Base-by-base conservation (phyloP, 2,113 vertebrate genomes). In the Ophthalmolycus amberensis region DNA sequence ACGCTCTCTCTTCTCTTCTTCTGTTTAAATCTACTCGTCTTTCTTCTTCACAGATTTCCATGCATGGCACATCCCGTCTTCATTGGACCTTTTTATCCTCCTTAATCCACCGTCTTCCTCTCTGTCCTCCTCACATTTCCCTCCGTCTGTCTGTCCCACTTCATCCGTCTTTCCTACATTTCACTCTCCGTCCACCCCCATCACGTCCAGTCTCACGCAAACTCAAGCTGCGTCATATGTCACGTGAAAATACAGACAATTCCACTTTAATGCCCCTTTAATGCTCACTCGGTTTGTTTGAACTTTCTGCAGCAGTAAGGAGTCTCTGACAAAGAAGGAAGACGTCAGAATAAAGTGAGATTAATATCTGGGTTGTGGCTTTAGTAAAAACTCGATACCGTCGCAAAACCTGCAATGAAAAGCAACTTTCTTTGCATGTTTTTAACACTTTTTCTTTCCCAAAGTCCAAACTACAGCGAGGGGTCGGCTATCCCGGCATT, bases 31-130 rank as follows among this genome's bases (percentile, higher is more conserved):
- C 76, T 50, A 68, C 29, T 50, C 4, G 6, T 56, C 59, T 2
- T 9, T 42, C 50, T 27, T 59, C 72, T 56, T 15, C 18, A 27
- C 40, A 66, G 67, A 67, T 69, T 79, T 71, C 9, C 34, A 48
- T 25, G 40, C 54, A 34, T 32, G 34, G 63, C 63, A 44, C 63
- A 46, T 75, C 73, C 48, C 70, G 32, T 48, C 42, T 56, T 70
- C 73, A 37, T 75, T 78, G 38, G 70, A 70, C 50, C 40, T 75
- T 73, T 77, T 54, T 9, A 65, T 80, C 72, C 80, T 66, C 44
- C 22, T 66, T 71, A 69, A 83, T 77, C 68, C 65, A 37, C 69
- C 70, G 34, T 78, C 78, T 79, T 82, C 58, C 37, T 8, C 58
- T 66, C 65, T 34, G 27, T 48, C 68, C 38, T 85, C 16, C 76